These are phyloP conservation scores for Sinodicranocentrus sp. DNA, from an alignment of 2,888 invertebrate genomes.

Conservation along the genomic window DNA sequence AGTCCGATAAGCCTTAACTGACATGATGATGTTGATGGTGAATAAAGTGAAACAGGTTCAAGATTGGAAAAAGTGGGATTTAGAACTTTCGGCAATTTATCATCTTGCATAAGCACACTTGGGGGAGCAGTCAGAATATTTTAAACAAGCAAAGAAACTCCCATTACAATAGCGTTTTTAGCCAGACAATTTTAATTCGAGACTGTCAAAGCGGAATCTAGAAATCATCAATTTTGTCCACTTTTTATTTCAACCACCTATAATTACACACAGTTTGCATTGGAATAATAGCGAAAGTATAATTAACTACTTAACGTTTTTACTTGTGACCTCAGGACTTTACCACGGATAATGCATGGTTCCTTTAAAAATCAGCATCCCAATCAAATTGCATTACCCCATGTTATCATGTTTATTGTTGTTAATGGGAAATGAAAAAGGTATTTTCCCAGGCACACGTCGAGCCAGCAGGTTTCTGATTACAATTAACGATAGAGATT, in stretches of 20 bases:
- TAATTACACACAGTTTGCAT: background rate
- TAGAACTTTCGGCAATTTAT: no score
- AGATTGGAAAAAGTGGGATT: conserved; percentile 16
- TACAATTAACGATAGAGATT: conserved; percentile 22
- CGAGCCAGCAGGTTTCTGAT: background rate
- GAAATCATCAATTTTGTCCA: conserved; percentile 12
- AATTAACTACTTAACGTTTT: conserved; percentile 26
- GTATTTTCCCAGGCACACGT: conserved; percentile 35
- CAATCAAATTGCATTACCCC: conserved; percentile 4
- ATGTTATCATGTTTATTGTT: conserved; percentile 10
- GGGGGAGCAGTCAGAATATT: no score
- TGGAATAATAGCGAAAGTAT: conserved; percentile 3
- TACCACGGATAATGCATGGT: conserved; percentile 20
- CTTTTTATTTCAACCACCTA: conserved; percentile 36
- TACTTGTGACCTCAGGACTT: conserved; percentile 35
- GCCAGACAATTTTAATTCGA: no score
- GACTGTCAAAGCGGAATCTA: background rate
- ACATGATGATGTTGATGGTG: no score
- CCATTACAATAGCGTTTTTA: no score
- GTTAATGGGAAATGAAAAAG: conserved; percentile 26
- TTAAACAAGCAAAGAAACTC: no score
- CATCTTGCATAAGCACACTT: no score
- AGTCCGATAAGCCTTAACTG: background rate
- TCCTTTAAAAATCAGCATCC: conserved; percentile 20
- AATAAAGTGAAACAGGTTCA: conserved; percentile 34